A percentile compares a stretch with the other conserved stretches of the same genome.
These are phyloP conservation scores for Myodes glareolus DNA, from an alignment of 2,113 vertebrate species.

Conservation along the genomic window DNA sequence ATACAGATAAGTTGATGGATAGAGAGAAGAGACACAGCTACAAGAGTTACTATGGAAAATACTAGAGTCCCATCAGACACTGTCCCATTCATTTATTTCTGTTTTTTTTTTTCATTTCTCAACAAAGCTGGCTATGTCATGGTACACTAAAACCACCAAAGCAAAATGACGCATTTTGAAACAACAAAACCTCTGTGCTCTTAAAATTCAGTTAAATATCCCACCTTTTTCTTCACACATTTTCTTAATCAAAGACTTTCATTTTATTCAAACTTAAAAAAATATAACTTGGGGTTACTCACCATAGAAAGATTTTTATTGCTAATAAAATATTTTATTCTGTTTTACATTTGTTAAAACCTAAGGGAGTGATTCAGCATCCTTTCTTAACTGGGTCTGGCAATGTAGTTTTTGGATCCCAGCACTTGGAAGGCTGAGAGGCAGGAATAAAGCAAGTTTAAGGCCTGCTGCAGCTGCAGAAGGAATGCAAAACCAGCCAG, in stretches of 20 bases:
- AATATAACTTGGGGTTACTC: neutral
- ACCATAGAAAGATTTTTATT: constrained; percentile 1
- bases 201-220: neutral
- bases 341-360: constrained; percentile 41
- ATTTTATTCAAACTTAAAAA: constrained; percentile 13
- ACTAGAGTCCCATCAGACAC: constrained; percentile 63
- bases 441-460: neutral
- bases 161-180: neutral
- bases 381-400: neutral
- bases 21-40: constrained; percentile 74
- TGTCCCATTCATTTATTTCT: constrained; percentile 46
- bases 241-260: neutral
- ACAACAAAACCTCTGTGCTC: neutral
- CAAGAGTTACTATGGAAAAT: constrained; percentile 68
- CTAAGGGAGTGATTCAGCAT: neutral
- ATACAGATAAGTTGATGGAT: constrained; percentile 78
- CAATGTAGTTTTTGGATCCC: neutral
- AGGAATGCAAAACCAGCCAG: neutral
- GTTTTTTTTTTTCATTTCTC: constrained; percentile 21
- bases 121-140: neutral
- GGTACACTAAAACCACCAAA: neutral
- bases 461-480: neutral
- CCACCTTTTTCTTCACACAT: neutral
- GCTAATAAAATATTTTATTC: neutral
- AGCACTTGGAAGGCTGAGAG: neutral